Percentiles rank a stretch among this genome's conserved stretches.
Evolutionary conservation across 2,113 vertebrate species (phyloP).

Genomic region (Picathartes gymnocephalus): DNA sequence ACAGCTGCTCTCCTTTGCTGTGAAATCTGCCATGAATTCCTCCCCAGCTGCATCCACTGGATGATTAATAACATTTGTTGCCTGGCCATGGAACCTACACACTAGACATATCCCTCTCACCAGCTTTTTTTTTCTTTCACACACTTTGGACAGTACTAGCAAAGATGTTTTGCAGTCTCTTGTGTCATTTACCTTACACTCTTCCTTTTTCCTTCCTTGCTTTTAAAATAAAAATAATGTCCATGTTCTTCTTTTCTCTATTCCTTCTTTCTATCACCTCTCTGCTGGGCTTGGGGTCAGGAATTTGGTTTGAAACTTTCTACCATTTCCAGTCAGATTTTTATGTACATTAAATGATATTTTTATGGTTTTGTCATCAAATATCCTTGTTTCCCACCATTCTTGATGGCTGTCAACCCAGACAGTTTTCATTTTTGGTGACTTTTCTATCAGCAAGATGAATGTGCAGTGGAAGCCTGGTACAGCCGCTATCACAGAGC

Average conservation of each 20-base stretch:
- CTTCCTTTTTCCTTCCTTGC: neutral
- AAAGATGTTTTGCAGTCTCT: neutral
- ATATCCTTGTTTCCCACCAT: neutral
- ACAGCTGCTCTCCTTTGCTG: neutral
- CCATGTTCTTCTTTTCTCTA: neutral
- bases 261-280: neutral
- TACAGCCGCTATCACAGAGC: neutral
- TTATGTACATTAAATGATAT: neutral
- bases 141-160: neutral
- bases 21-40: neutral
- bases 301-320: neutral
- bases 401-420: neutral
- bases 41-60: neutral
- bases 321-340: neutral
- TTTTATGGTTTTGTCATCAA: neutral
- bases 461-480: neutral
- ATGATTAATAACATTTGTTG: neutral
- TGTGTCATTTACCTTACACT: neutral
- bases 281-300: neutral
- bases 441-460: neutral
- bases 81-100: neutral
- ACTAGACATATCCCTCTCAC: neutral
- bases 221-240: neutral
- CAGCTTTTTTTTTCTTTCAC: neutral
- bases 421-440: neutral